These are phyloP conservation scores for Euspilapteryx auroguttella DNA, from an alignment of 2,888 invertebrate genomes.

Conservation along the genomic window DNA sequence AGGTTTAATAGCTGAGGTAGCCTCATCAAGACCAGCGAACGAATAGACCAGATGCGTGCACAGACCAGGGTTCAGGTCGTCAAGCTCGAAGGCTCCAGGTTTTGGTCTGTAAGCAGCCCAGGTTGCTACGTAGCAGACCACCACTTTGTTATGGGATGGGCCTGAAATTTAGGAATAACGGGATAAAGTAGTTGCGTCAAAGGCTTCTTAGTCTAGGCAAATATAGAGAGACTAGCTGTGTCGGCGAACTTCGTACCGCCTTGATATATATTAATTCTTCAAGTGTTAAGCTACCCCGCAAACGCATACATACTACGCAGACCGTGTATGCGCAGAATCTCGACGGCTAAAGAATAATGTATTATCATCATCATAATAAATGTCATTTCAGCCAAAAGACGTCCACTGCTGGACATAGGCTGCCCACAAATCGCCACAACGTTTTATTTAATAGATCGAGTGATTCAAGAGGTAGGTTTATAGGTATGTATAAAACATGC, in stretches of 20 bases:
- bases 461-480: no score
- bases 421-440: background rate
- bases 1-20: constrained; percentile 67
- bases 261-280: no score
- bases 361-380: no score
- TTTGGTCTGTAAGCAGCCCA: constrained; percentile 78
- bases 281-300: constrained; percentile 1
- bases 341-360: no score
- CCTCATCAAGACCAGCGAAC: constrained; percentile 75
- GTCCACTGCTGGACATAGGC: background rate
- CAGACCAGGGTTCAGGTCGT: constrained; percentile 70
- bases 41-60: constrained; percentile 84
- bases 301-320: background rate
- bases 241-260: no score
- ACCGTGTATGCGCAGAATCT: no score
- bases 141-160: constrained; percentile 70
- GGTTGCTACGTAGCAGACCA: constrained; percentile 79
- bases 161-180: constrained; percentile 37
- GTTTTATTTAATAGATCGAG: no score
- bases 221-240: no score
- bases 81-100: constrained; percentile 66
- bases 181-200: no score
- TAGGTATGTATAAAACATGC: no score
- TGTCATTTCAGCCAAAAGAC: no score
- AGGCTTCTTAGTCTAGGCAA: no score